Conservation (phyloP, 1,140 invertebrate species). For the Brachionus calyciflorus region DNA sequence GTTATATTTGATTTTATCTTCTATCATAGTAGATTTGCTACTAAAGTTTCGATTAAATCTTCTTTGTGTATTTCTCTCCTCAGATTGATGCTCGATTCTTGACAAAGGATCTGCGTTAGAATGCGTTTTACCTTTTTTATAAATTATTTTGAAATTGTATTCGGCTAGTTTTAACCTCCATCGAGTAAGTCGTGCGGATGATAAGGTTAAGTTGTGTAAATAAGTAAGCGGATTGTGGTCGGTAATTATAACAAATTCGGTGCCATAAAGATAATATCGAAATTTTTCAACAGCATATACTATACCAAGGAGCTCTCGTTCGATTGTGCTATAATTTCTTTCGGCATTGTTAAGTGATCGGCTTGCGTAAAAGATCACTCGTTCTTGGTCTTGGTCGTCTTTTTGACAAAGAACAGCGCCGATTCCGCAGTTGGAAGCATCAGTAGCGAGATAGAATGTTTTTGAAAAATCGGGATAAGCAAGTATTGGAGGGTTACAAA, state of each 20-base stretch:
- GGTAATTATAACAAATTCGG: neutral
- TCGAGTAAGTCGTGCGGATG: too few species aligned
- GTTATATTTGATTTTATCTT: too few species aligned
- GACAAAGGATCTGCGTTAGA: constrained; percentile 1
- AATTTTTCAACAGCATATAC: too few species aligned
- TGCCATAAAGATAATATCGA: constrained; percentile 1
- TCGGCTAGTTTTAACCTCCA: too few species aligned
- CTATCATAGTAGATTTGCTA: neutral
- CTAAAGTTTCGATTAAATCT: neutral
- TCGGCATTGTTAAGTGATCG: too few species aligned
- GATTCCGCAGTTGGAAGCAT: constrained; percentile 38
- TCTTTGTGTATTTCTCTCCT: neutral
- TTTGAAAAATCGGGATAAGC: too few species aligned
- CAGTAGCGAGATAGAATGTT: constrained; percentile 40
- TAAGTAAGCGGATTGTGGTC: constrained; percentile 14
- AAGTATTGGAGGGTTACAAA: too few species aligned
- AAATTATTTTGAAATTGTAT: too few species aligned
- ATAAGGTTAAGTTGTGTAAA: constrained; percentile 5
- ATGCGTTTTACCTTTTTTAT: neutral
- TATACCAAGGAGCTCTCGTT: too few species aligned
- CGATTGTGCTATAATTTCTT: too few species aligned
- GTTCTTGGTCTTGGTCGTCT: neutral
- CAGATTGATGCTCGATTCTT: neutral
- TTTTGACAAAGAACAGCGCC: constrained; percentile 32
- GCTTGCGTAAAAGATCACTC: too few species aligned